These are phyloP conservation scores for Diceros bicornis DNA, from an alignment of 2,797 vertebrate genomes.

Conservation along the genomic window DNA sequence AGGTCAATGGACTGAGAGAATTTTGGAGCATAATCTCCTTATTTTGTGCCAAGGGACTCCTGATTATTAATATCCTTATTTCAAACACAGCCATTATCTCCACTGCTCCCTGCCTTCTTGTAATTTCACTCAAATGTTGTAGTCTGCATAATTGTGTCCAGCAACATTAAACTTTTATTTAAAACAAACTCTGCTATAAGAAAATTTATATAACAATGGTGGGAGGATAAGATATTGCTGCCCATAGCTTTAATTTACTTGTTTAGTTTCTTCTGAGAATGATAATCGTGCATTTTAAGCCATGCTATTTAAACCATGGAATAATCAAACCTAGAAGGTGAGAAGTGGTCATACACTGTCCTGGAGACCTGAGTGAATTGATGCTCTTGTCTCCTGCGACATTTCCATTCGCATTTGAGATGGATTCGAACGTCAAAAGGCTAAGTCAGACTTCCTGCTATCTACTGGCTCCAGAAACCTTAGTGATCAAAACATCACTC, in stretches of 20 bases:
- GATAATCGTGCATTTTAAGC: neutral
- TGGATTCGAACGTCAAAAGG: constrained; percentile 50
- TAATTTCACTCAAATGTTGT: neutral
- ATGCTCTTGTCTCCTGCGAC: neutral
- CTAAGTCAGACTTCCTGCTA: constrained; percentile 20
- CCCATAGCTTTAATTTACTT: neutral
- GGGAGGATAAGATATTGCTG: neutral
- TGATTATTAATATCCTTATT: neutral
- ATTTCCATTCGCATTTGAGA: neutral
- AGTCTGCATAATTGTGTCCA: neutral
- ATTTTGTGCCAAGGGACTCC: neutral
- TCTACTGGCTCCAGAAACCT: constrained; percentile 56
- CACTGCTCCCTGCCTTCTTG: neutral
- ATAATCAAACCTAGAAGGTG: neutral
- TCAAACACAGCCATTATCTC: neutral
- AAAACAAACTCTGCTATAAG: neutral
- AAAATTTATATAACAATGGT: neutral
- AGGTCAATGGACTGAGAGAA: neutral
- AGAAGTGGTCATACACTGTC: neutral
- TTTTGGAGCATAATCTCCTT: neutral
- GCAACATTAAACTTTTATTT: constrained; percentile 1
- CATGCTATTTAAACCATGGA: neutral
- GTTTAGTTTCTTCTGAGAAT: constrained; percentile 13
- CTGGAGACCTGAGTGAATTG: neutral
- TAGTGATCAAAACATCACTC: neutral